Base-by-base conservation (phyloP, 1,140 invertebrate species). In the Neotoxoptera formosana region DNA sequence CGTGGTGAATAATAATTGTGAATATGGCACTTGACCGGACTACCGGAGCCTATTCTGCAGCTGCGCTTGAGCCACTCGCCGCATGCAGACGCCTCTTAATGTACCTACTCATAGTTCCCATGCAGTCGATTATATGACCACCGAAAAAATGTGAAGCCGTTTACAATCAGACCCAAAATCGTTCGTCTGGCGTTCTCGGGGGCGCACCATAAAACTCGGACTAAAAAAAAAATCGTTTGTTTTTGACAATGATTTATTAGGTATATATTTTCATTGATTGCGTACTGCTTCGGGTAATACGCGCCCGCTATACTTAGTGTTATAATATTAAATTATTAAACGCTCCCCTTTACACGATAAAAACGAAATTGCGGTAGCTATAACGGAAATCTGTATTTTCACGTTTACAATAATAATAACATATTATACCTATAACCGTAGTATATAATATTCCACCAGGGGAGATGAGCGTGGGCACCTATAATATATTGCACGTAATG, bases 1-100 rank as follows among this genome's bases (percentile, higher is more conserved):
- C 60, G 60, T 76, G 60, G n/a, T 76, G 30, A 76, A 76, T 76
- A 76, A 76, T 76, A 76, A 76, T 76, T n/a, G n/a, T 30, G 60
- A 76, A 76, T n/a, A 76, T 76, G 60, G 17, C 60, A 76, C 60
- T 76, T 76, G 60, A 76, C 60, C 60, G 30, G 14, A 76, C 14
- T 23, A 41, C 41, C 41, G 41, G 41, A 41, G 41, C 41, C 41
- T 41, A 11, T 34, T 17, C n/a, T 76, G 60, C 60, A 76, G 60
- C 60, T 76, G 60, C n/a, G 60, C 60, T 30, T 76, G 60, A 30
- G n/a, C 60, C 60, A 76, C 60, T 76, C n/a, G 60, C 7, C 60
- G 60, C n/a, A 1, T 41, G 41, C 41, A 76, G 30, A 76, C 60
- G 30, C 14, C 30, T 30, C 30, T n/a, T 67, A 67, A 67, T 67